Base-by-base conservation (phyloP, 1,140 invertebrate species). In the Eumaeus atala region DNA sequence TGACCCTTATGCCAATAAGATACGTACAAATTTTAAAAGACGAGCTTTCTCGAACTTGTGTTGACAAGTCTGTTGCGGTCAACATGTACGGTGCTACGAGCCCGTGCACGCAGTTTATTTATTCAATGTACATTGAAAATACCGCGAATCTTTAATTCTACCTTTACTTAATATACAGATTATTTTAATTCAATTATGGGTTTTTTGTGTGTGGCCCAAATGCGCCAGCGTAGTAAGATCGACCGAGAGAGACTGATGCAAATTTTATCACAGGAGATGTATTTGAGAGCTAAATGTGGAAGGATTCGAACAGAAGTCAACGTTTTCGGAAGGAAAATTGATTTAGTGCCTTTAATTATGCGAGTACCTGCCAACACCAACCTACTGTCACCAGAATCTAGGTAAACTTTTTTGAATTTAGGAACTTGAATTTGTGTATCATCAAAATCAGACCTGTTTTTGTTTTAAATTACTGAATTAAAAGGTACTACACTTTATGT, bases 121-220 rank as follows among this genome's bases (percentile, higher is more conserved):
- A 34, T 34, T n/a, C n/a, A n/a, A n/a, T n/a, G 37, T 12, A 10
- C 1, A 28, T 8, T 12, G 37, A 42, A 52, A 38, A 33, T 52
- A 53, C 33, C 38, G 28, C 28, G 51, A 28, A 37, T 11, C 14
- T 9, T 16, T n/a, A 53, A 16, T 14, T 42, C 14, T 33, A 33
- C 12, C 33, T 34, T 14, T 16, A 33, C 33, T n/a, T 44, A 33
- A 42, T 44, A 33, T 42, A 42, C 28, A 40, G 12, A 18, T 51
- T 38, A 40, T 33, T 53, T 16, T 44, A 53, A 33, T 42, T 12
- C 10, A 42, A 73, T 58, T 63, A 80, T 80, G 77, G 74, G 77
- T 53, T 73, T 69, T 56, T 62, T 64, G 58, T 80, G 77, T 48
- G 67, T 67, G 44, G 44, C 52, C 8, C 67, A 73, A 66, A 56